Percentiles rank a stretch among this genome's conserved stretches.
These are phyloP conservation scores for Scaptomyza montana DNA, from an alignment of 1,140 invertebrate species.

Conservation along the genomic window DNA sequence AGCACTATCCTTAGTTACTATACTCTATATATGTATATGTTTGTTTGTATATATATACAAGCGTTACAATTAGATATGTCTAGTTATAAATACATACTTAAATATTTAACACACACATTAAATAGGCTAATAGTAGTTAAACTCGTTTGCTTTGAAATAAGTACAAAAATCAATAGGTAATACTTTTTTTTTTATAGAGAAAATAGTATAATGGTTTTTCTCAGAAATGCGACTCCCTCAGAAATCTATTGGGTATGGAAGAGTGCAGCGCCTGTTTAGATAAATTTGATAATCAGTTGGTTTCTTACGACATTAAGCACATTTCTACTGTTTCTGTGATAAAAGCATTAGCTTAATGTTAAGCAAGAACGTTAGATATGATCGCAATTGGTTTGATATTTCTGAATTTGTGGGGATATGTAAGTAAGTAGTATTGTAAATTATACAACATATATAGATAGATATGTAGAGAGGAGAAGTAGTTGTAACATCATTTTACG, in stretches of 20 bases:
- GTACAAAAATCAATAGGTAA: slow-evolving; percentile 70
- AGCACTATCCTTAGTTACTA: not conserved
- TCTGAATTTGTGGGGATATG: slow-evolving; percentile 25
- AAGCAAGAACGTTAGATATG: slow-evolving; percentile 48
- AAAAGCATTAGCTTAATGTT: not conserved
- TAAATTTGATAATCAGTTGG: slow-evolving; percentile 67
- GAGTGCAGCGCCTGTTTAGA: slow-evolving; percentile 78
- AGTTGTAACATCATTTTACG: not conserved
- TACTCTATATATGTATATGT: slow-evolving; percentile 13
- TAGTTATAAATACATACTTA: slow-evolving; percentile 51
- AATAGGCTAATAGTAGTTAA: slow-evolving; percentile 44
- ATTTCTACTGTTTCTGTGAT: not conserved
- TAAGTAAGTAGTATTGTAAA: not conserved
- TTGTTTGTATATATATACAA: slow-evolving; percentile 34
- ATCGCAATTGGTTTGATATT: slow-evolving; percentile 18
- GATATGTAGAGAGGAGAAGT: slow-evolving; percentile 20
- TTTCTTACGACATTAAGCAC: slow-evolving; percentile 51
- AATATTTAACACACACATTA: slow-evolving; percentile 27
- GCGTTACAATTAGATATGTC: slow-evolving; percentile 49
- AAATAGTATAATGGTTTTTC: slow-evolving; percentile 4
- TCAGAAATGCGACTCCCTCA: slow-evolving; percentile 81
- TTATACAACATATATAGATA: slow-evolving; percentile 30
- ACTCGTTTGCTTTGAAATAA: slow-evolving; percentile 40
- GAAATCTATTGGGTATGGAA: slow-evolving; percentile 63
- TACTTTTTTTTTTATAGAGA: slow-evolving; percentile 64